These are phyloP conservation scores for Atherinosoma microstoma DNA, from an alignment of 2,797 vertebrate genomes.

Conservation along the genomic window DNA sequence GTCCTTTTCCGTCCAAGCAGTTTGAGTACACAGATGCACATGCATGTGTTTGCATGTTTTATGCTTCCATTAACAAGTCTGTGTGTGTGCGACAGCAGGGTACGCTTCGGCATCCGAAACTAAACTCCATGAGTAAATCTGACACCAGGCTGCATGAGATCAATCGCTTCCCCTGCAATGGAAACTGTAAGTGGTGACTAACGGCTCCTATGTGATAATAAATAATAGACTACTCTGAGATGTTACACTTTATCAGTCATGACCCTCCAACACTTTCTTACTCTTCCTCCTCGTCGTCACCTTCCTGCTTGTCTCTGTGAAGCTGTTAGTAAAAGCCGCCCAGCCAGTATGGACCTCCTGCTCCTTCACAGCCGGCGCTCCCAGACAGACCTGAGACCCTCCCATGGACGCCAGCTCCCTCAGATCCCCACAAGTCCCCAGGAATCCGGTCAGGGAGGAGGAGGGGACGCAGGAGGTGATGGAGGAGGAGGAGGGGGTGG, in stretches of 20 bases:
- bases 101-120: conserved; percentile 81
- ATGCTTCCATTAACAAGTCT: conserved; percentile 33
- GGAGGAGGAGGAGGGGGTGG: conserved; percentile 44
- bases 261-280: not conserved
- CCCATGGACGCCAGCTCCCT: conserved; percentile 77
- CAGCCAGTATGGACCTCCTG: conserved; percentile 86
- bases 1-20: not conserved
- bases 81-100: conserved; percentile 72
- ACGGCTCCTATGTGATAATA: conserved; percentile 33
- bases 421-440: conserved; percentile 75
- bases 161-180: conserved; percentile 83
- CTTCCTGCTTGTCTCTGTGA: conserved; percentile 8
- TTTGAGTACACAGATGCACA: conserved; percentile 12
- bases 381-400: conserved; percentile 78
- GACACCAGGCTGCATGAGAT: conserved; percentile 86
- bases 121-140: conserved; percentile 87
- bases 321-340: conserved; percentile 82
- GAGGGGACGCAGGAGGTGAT: conserved; percentile 50
- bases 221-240: conserved; percentile 28
- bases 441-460: conserved; percentile 55
- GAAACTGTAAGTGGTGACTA: conserved; percentile 80
- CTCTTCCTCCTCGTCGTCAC: not conserved
- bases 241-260: conserved; percentile 18
- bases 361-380: conserved; percentile 82
- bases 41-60: conserved; percentile 33